Evolutionary conservation across 2,888 invertebrate species (phyloP).

Genomic region (Boloria euphrosyne): DNA sequence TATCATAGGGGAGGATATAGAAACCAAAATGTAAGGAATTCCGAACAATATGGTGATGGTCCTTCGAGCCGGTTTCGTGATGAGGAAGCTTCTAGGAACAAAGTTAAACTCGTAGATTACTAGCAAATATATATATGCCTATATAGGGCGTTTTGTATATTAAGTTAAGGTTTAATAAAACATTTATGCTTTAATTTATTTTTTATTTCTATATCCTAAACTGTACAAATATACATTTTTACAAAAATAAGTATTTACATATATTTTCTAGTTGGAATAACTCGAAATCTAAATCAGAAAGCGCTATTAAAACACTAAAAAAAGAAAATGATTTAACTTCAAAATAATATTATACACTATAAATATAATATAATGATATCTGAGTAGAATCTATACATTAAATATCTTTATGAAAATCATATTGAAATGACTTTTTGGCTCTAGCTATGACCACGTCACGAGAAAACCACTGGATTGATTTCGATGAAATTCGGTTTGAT

Average conservation of each 20-base stretch:
- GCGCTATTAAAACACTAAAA: no score
- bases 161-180: constrained; percentile 39
- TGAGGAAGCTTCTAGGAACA: constrained; percentile 48
- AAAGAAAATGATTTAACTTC: no score
- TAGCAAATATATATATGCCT: constrained; percentile 39
- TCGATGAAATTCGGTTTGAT: no score
- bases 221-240: constrained; percentile 26
- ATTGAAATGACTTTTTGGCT: no score
- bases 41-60: constrained; percentile 44
- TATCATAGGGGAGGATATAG: constrained; percentile 56
- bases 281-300: no score
- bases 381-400: no score
- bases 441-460: no score
- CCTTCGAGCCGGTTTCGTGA: constrained; percentile 40
- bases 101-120: constrained; percentile 74
- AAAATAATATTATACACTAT: no score
- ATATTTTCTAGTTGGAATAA: no score
- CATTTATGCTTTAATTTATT: constrained; percentile 26
- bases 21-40: constrained; percentile 45
- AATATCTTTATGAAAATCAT: no score
- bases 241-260: constrained; percentile 26
- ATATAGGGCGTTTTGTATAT: constrained; percentile 30
- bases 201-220: constrained; percentile 10
- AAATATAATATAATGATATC: no score
- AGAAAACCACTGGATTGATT: no score